Percentiles rank a stretch among this genome's conserved stretches.
phyloP scores from a whole-genome alignment of 2,888 invertebrate genomes.

The Oscheius sp. region DNA sequence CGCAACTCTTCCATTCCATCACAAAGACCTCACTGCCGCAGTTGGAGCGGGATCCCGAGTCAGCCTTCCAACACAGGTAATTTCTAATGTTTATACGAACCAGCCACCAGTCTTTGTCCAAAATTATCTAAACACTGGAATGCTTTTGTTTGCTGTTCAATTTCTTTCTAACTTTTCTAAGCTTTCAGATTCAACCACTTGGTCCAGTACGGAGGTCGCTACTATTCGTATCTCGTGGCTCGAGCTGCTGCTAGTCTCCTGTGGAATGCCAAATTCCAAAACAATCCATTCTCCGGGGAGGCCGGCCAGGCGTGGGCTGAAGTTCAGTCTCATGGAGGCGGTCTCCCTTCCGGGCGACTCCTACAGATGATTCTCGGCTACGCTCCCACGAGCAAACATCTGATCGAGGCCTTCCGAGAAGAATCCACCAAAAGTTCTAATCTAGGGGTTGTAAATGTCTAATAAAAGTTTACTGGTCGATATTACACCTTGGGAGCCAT shows the following conservation, averaged over 20 bases:
- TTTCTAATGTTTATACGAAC: not conserved
- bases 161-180: not conserved
- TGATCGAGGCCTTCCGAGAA: constrained; percentile 50
- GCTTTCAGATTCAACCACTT: constrained; percentile 86
- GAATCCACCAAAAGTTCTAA: constrained; percentile 50
- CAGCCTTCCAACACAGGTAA: constrained; percentile 68
- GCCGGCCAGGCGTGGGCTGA: constrained; percentile 68
- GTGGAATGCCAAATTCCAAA: constrained; percentile 63
- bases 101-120: no score
- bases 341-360: constrained; percentile 63
- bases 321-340: constrained; percentile 71
- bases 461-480: constrained; percentile 7
- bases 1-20: constrained; percentile 58
- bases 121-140: no score
- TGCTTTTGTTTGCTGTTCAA: not conserved
- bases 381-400: constrained; percentile 51
- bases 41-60: constrained; percentile 48
- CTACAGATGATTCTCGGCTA: constrained; percentile 63
- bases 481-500: no score
- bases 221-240: constrained; percentile 96
- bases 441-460: constrained; percentile 57
- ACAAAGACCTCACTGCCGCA: constrained; percentile 61
- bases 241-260: constrained; percentile 66
- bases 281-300: constrained; percentile 59
- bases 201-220: constrained; percentile 97